phyloP scores from a whole-genome alignment of 2,113 vertebrate genomes.

The Gavia stellata region DNA sequence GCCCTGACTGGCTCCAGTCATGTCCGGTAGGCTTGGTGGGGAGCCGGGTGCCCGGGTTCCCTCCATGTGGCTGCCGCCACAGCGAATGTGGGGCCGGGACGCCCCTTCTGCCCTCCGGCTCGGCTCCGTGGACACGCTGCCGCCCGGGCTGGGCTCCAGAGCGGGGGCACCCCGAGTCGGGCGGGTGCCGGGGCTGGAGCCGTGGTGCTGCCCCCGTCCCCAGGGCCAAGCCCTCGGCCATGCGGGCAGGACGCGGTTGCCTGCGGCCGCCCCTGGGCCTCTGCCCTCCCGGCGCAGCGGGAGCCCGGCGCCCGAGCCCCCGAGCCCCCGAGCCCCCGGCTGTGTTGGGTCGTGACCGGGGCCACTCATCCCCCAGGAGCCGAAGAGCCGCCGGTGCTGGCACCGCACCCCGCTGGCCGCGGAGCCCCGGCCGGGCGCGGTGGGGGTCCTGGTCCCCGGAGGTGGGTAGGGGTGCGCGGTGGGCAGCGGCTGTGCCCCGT shows the following conservation, averaged over 20 bases:
- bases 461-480: background rate
- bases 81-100: background rate
- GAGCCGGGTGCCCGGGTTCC: background rate
- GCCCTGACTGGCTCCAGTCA: background rate
- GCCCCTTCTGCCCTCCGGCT: too few relatives aligned
- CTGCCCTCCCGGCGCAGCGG: background rate
- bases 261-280: background rate
- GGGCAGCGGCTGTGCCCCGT: too few relatives aligned
- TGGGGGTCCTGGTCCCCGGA: background rate
- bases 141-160: background rate
- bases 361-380: accelerated
- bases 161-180: background rate
- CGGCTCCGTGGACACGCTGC: too few relatives aligned
- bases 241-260: background rate
- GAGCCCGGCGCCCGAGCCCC: background rate
- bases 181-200: background rate
- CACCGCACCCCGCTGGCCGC: background rate
- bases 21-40: background rate
- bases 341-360: background rate
- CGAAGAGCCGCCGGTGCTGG: too few relatives aligned
- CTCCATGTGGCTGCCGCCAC: background rate
- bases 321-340: background rate
- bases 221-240: background rate
- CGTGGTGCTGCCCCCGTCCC: background rate
- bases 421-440: background rate